Base-by-base conservation (phyloP, 2,113 vertebrate genomes). In the Phoenicopterus ruber region DNA sequence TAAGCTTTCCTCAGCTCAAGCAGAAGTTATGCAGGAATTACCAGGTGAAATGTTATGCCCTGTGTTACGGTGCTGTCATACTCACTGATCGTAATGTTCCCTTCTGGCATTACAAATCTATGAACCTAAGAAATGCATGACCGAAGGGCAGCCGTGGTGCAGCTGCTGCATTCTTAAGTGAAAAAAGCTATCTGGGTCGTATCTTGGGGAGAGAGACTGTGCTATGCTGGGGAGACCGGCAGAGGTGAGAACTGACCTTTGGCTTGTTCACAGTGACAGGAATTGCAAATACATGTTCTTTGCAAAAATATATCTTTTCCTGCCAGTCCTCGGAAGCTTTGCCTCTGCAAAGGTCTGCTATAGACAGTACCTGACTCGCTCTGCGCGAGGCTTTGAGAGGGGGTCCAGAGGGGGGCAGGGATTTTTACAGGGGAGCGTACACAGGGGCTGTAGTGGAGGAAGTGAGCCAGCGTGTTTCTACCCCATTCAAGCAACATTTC, bases 41-140 rank as follows among this genome's bases (percentile, higher is more conserved):
- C 66, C 82, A 93, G 92, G 92, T 97, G 94, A 95, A 95, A 92
- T 93, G 93, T 90, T 93, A 62, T 16, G 50, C 76, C 85, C 88
- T 55, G 67, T 83, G 78, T 71, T 92, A 58, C 3, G 4, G 74
- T 83, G 74, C 92, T 96, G 92, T 95, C 79, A 62, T 69, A 88
- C 67, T 77, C 90, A 70, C 62, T 80, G 94, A 95, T 94, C 96
- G 66, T 83, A 57, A 70, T 83, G 93, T 93, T 93, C 88, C 65
- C 79, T 88, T 66, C 90, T 73, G 90, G 90, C 82, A 62, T 83
- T 92, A 90, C 94, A 96, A 81, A 94, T 65, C 79, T 88, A 1
- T 88, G 90, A 90, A 92, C 93, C 71, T 73, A 18, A 81, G 85
- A 83, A 81, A 83, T 54, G 58, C 32, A 29, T n/a, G 76, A 70